A percentile compares a stretch with the other conserved stretches of the same genome.
Evolutionary conservation across 37 sponge, comb jelly and placozoan genomes (phyloP).

Genomic region (Cladorhizidae sp.): DNA sequence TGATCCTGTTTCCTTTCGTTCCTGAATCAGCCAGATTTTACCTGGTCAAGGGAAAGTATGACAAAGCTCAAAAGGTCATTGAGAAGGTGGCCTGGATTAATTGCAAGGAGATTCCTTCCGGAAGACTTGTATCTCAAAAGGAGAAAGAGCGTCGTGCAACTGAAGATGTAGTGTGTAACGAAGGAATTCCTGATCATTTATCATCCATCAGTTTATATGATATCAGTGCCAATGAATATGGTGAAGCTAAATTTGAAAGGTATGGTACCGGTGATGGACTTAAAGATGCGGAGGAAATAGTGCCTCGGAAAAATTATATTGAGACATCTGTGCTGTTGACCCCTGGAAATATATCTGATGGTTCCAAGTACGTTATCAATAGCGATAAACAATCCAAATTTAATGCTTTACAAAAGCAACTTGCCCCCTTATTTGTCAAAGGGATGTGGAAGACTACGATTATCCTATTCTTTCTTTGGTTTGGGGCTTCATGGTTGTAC

Average conservation of each 20-base stretch:
- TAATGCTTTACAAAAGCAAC: not conserved
- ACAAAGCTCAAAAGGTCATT: conserved; percentile 66
- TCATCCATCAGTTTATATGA: not conserved
- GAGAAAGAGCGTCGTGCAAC: conserved; percentile 43
- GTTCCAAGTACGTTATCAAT: too few species aligned
- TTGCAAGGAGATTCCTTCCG: conserved; percentile 34
- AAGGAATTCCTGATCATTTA: not conserved
- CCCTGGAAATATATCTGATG: too few species aligned
- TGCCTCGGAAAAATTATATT: too few species aligned
- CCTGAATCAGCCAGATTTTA: conserved; percentile 78
- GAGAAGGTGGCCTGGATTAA: conserved; percentile 58
- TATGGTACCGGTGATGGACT: too few species aligned
- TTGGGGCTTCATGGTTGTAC: conserved; percentile 54
- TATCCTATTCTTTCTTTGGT: conserved; percentile 50
- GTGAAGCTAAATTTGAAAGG: too few species aligned
- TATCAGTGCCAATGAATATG: too few species aligned
- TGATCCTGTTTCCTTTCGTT: conserved; percentile 54
- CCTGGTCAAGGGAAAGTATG: conserved; percentile 42
- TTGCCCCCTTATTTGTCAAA: conserved; percentile 27
- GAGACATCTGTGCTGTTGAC: too few species aligned
- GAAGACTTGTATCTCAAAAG: conserved; percentile 43
- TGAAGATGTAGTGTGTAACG: not conserved
- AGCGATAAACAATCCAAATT: not conserved
- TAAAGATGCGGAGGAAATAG: too few species aligned
- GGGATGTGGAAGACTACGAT: conserved; percentile 69